Evolutionary conservation across 2,888 invertebrate species (phyloP).

Genomic region (Dynastes maya): DNA sequence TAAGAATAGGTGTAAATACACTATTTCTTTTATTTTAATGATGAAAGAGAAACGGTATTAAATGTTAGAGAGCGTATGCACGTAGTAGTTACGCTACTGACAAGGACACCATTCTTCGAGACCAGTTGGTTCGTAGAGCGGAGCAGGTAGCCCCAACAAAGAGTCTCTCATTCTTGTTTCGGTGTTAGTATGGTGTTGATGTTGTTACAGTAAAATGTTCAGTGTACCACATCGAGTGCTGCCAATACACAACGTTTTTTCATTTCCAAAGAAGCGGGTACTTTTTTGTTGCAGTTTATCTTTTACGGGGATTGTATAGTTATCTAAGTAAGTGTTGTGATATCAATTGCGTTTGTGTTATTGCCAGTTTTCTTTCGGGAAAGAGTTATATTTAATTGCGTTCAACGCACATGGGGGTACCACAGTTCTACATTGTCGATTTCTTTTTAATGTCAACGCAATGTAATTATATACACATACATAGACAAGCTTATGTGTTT

Average conservation of each 20-base stretch:
- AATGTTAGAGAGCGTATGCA: neutral
- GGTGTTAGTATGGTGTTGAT: conserved; percentile 44
- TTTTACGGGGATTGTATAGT: conserved; percentile 19
- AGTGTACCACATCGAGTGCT: conserved; percentile 21
- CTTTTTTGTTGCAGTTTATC: conserved; percentile 16
- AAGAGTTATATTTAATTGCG: conserved; percentile 1
- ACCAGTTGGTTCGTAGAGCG: conserved; percentile 29
- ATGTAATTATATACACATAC: conserved; percentile 23
- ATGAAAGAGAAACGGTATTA: conserved; percentile 6
- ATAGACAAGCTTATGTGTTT: neutral
- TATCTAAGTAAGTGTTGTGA: conserved; percentile 14
- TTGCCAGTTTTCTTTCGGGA: neutral
- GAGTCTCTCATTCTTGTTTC: conserved; percentile 36
- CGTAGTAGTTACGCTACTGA: conserved; percentile 27
- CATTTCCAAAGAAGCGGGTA: conserved; percentile 2
- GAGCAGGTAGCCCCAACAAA: conserved; percentile 37
- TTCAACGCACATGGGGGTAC: neutral
- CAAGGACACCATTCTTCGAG: conserved; percentile 27
- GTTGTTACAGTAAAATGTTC: conserved; percentile 41
- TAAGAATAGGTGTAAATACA: too few relatives aligned
- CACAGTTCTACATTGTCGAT: conserved; percentile 2
- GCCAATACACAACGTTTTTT: neutral
- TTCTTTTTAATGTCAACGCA: conserved; percentile 34
- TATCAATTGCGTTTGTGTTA: neutral
- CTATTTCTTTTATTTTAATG: neutral